Percentiles rank a stretch among this genome's conserved stretches.
Evolutionary conservation across 2,113 vertebrate species (phyloP).

Genomic region (Oncorhynchus mykiss): DNA sequence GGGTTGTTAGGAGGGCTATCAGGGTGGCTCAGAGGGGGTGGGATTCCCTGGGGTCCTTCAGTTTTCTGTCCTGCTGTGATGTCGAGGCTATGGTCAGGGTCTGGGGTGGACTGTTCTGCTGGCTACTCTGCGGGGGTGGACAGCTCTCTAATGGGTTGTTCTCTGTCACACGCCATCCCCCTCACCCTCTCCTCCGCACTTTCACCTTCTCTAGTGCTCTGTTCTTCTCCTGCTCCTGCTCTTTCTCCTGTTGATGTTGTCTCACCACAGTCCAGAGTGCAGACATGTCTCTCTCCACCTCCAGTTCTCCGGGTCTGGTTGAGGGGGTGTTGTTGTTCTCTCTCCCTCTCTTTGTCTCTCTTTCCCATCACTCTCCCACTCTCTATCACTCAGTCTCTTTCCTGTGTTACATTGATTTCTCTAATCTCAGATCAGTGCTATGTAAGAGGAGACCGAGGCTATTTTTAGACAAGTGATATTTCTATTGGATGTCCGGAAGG

Average conservation of each 20-base stretch:
- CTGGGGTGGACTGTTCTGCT: too few relatives aligned
- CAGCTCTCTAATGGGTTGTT: too few relatives aligned
- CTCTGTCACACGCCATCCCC: too few relatives aligned
- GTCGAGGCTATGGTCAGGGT: neutral
- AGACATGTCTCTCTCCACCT: neutral
- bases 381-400: conserved; percentile 38
- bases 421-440: conserved; percentile 19
- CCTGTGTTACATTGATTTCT: conserved; percentile 60
- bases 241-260: too few relatives aligned
- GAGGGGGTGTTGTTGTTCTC: neutral
- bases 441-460: conserved; percentile 3
- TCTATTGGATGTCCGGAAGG: conserved; percentile 21
- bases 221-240: too few relatives aligned
- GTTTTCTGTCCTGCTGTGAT: neutral
- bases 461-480: conserved; percentile 28
- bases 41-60: neutral
- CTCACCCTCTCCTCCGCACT: too few relatives aligned
- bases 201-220: too few relatives aligned
- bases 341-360: conserved; percentile 9
- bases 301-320: neutral
- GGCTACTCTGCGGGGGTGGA: too few relatives aligned
- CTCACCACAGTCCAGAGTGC: too few relatives aligned
- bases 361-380: conserved; percentile 23
- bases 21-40: too few relatives aligned
- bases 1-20: too few relatives aligned